Percentiles rank a stretch among this genome's conserved stretches.
Conservation (phyloP, 2,888 invertebrate genomes). For the Buathra laborator region DNA sequence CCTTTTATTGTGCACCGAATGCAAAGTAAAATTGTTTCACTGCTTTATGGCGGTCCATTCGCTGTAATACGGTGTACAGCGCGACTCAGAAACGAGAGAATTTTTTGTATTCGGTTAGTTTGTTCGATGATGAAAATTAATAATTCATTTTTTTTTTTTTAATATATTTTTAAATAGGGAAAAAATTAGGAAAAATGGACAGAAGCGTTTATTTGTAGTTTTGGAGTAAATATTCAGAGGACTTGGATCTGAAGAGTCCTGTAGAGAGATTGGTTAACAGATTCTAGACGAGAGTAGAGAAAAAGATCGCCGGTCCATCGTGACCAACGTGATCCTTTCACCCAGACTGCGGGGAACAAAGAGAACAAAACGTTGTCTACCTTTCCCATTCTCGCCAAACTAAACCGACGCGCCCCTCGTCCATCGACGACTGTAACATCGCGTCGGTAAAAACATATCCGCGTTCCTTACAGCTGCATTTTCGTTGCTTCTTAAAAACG, state of each 20-base stretch:
- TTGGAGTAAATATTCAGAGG: background rate
- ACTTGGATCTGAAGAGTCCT: constrained; percentile 39
- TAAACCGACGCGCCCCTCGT: constrained; percentile 39
- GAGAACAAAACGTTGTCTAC: constrained; percentile 37
- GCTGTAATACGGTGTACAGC: constrained; percentile 23
- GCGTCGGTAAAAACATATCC: constrained; percentile 34
- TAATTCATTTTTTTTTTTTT: no score
- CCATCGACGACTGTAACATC: constrained; percentile 7
- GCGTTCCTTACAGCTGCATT: constrained; percentile 53
- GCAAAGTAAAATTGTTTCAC: constrained; percentile 67
- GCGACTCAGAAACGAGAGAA: constrained; percentile 4
- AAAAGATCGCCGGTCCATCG: constrained; percentile 52
- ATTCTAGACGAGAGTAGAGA: constrained; percentile 41
- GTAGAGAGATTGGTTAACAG: constrained; percentile 43
- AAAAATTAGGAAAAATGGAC: background rate
- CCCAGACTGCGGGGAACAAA: constrained; percentile 30
- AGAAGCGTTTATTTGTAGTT: background rate
- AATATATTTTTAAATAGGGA: background rate
- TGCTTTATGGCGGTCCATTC: constrained; percentile 29
- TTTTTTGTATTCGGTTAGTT: background rate
- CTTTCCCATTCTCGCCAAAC: constrained; percentile 50
- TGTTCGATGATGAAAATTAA: no score
- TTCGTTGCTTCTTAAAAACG: constrained; percentile 24
- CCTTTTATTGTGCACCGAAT: constrained; percentile 71
- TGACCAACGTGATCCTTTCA: constrained; percentile 58